Conservation (phyloP, 2,113 vertebrate species). For the Rhagologus leucostigma region DNA sequence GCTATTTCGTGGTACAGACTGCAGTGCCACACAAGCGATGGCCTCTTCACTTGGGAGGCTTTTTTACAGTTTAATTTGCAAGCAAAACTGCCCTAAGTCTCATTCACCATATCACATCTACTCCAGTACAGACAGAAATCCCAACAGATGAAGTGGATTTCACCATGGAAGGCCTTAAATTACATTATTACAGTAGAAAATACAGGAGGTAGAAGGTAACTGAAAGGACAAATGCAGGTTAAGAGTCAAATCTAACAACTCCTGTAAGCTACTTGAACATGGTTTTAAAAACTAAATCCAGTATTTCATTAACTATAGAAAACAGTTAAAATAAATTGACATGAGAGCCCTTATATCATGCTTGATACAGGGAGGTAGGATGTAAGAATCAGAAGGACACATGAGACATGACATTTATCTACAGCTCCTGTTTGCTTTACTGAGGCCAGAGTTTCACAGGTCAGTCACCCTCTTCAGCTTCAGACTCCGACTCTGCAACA, state of each 20-base stretch:
- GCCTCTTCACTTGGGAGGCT: conserved; percentile 42
- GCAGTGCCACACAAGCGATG: background rate
- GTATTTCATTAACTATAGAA: conserved; percentile 72
- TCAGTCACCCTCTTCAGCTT: conserved; percentile 95
- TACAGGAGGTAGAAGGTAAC: conserved; percentile 86
- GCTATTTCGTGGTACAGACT: background rate
- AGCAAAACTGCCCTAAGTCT: conserved; percentile 67
- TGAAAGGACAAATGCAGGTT: conserved; percentile 77
- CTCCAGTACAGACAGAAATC: conserved; percentile 76
- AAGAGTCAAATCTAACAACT: conserved; percentile 78
- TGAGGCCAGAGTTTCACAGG: conserved; percentile 70
- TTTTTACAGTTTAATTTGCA: conserved; percentile 72
- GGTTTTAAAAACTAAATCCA: conserved; percentile 76
- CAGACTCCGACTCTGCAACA: conserved; percentile 92
- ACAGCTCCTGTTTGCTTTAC: conserved; percentile 86
- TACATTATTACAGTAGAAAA: conserved; percentile 84
- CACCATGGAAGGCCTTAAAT: conserved; percentile 83
- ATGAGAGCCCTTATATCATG: conserved; percentile 85
- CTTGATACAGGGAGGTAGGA: conserved; percentile 84
- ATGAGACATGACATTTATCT: conserved; percentile 79
- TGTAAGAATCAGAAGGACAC: conserved; percentile 76
- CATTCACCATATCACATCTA: conserved; percentile 63
- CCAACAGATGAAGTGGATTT: conserved; percentile 78
- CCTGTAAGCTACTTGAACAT: conserved; percentile 75
- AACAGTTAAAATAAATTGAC: conserved; percentile 77